phyloP scores from a whole-genome alignment of 2,113 vertebrate genomes.

The Rhinolophus ferrumequinum region DNA sequence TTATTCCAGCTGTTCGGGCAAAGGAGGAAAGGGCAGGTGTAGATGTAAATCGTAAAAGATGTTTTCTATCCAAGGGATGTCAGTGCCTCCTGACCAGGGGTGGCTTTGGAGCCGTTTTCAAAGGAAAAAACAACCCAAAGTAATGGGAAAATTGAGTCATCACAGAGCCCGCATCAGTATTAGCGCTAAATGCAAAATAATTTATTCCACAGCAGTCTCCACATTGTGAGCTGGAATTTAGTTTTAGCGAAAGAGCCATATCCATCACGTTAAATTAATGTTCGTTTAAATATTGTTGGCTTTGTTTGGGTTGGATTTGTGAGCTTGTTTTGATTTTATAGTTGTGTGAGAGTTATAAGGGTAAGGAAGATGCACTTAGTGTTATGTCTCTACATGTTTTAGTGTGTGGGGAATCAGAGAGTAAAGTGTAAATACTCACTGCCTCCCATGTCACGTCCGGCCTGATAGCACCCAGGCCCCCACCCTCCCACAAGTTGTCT shows the following conservation, averaged over 20 bases:
- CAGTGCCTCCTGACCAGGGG: background rate
- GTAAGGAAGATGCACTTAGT: background rate
- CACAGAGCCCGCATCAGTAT: background rate
- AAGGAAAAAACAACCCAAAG: background rate
- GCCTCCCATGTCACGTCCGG: background rate
- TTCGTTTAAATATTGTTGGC: slow-evolving; percentile 61
- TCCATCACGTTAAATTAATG: slow-evolving; percentile 59
- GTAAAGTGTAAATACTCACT: background rate
- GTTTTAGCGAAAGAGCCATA: slow-evolving; percentile 50
- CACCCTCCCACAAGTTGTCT: background rate
- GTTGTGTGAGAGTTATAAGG: slow-evolving; percentile 33
- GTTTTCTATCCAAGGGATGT: slow-evolving; percentile 1
- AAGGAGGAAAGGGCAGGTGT: background rate
- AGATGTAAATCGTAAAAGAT: slow-evolving; percentile 8
- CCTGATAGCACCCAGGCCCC: background rate
- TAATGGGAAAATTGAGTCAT: slow-evolving; percentile 54
- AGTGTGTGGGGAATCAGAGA: background rate
- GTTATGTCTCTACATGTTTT: slow-evolving; percentile 49
- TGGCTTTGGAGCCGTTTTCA: background rate
- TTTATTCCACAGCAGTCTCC: background rate
- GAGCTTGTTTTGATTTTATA: slow-evolving; percentile 55
- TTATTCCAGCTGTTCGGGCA: background rate
- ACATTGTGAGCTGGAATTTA: slow-evolving; percentile 27
- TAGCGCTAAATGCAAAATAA: slow-evolving; percentile 30
- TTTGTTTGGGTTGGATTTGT: slow-evolving; percentile 64